Conservation (phyloP, 1,140 invertebrate species). For the Diorhabda carinulata region DNA sequence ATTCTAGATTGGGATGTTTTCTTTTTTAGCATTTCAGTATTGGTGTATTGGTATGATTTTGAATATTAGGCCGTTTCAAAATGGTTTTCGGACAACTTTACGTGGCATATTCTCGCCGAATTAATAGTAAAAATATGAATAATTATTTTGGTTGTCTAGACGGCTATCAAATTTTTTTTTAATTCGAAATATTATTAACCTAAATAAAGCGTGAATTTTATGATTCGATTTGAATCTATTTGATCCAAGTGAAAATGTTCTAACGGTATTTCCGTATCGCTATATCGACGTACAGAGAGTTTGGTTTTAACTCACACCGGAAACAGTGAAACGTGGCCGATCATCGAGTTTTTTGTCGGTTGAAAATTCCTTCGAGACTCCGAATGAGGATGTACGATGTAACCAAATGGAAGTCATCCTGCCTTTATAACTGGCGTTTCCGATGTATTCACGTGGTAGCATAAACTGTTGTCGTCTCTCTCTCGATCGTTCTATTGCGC, state of each 20-base stretch:
- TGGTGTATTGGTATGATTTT: too few species aligned
- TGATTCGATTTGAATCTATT: too few species aligned
- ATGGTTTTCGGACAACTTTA: too few species aligned
- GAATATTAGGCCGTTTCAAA: too few species aligned
- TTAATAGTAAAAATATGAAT: too few species aligned
- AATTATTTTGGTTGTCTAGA: too few species aligned
- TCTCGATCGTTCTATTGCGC: not conserved
- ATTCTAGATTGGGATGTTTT: too few species aligned
- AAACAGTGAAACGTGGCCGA: slow-evolving; percentile 13
- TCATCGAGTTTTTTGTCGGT: slow-evolving; percentile 26
- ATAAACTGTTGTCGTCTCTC: slow-evolving; percentile 15
- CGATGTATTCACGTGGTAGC: slow-evolving; percentile 23
- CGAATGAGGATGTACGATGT: slow-evolving; percentile 41
- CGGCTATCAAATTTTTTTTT: too few species aligned
- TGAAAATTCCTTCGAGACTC: slow-evolving; percentile 33
- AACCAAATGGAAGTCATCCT: slow-evolving; percentile 41
- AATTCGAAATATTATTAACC: too few species aligned
- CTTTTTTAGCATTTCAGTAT: too few species aligned
- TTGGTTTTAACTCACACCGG: not conserved
- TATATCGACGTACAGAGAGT: not conserved
- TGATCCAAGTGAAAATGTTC: not conserved
- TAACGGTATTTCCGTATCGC: not conserved
- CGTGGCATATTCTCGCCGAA: too few species aligned
- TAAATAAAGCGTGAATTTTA: too few species aligned
- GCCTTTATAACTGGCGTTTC: slow-evolving; percentile 39